phyloP scores from a whole-genome alignment of 2,888 invertebrate genomes.

The Agrochola litura region DNA sequence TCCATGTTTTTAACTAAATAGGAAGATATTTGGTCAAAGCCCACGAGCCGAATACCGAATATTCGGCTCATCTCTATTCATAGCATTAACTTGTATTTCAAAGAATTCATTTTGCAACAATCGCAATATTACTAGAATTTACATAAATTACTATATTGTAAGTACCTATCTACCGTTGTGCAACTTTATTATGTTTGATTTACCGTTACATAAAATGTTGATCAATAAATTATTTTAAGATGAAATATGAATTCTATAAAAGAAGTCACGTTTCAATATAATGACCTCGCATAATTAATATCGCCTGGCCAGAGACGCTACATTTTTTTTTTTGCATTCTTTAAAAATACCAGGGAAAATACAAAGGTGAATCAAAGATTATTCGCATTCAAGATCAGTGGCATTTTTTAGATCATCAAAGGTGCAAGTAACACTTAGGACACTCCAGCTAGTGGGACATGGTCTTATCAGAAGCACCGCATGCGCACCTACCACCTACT shows the following conservation, averaged over 20 bases:
- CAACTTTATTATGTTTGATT: constrained; percentile 33
- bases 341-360: not conserved
- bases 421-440: no score
- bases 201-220: constrained; percentile 23
- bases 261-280: not conserved
- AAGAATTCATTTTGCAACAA: constrained; percentile 52
- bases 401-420: no score
- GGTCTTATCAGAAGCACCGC: no score
- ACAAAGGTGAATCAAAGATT: not conserved
- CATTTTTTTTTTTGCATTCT: no score
- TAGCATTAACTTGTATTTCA: constrained; percentile 23
- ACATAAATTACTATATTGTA: constrained; percentile 47
- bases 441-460: no score
- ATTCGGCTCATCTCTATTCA: constrained; percentile 30
- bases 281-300: not conserved
- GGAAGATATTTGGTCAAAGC: not conserved
- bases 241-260: not conserved
- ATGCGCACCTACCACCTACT: no score
- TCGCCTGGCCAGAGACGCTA: not conserved
- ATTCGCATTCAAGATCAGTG: no score
- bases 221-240: constrained; percentile 6
- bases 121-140: constrained; percentile 27
- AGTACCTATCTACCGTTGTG: constrained; percentile 12
- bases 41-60: not conserved
- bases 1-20: no score